Percentiles rank a stretch among this genome's conserved stretches.
phyloP scores from a whole-genome alignment of 2,113 vertebrate species.

The Parus major region DNA sequence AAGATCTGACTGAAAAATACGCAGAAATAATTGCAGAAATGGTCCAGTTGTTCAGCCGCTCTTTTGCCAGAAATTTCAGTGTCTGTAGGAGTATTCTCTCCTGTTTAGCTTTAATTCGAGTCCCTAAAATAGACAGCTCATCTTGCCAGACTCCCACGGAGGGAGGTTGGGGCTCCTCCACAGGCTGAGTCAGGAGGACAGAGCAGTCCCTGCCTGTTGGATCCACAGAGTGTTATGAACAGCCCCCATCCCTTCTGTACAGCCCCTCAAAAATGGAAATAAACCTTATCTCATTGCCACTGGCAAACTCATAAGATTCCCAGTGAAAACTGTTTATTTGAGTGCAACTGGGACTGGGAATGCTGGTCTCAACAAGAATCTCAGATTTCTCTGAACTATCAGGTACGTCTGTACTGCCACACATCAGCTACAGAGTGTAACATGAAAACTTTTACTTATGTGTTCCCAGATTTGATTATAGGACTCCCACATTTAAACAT shows the following conservation, averaged over 20 bases:
- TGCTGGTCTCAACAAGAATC: background rate
- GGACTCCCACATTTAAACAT: background rate
- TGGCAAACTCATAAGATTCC: background rate
- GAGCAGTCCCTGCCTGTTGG: background rate
- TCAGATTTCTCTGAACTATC: background rate
- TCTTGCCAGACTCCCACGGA: conserved; percentile 10
- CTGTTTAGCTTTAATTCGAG: background rate
- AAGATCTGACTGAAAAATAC: background rate
- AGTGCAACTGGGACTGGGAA: background rate
- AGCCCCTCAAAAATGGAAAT: background rate
- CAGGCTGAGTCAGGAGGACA: background rate
- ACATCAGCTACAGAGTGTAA: background rate
- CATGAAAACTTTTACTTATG: background rate
- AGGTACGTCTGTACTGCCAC: background rate
- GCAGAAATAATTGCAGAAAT: background rate
- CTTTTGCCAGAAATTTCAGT: background rate
- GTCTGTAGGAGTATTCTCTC: conserved; percentile 12
- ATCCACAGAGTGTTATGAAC: background rate
- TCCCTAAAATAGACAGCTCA: background rate
- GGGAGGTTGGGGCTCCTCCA: background rate
- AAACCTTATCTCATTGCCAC: background rate
- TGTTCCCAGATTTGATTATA: background rate
- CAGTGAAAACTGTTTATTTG: background rate
- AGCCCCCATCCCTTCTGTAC: background rate
- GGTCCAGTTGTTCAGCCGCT: background rate